These are phyloP conservation scores for Yponomeuta malinellus DNA, from an alignment of 2,888 invertebrate genomes.

Conservation along the genomic window DNA sequence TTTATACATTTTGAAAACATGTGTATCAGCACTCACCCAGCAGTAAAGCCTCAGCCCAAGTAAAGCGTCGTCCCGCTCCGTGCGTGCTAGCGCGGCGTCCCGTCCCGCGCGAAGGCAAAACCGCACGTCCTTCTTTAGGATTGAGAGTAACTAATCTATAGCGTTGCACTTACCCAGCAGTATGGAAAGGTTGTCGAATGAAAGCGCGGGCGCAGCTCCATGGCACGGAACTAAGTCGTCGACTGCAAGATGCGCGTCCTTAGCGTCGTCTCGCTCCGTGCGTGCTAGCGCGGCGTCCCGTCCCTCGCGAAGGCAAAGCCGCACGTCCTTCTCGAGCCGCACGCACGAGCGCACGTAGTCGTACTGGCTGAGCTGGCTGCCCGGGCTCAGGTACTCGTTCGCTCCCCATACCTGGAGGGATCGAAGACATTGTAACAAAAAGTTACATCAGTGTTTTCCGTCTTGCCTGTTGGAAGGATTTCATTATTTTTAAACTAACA, in stretches of 20 bases:
- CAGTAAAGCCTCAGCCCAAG: no score
- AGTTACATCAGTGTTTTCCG: no score
- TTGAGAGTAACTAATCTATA: slow-evolving; percentile 38
- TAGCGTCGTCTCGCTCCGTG: slow-evolving; percentile 87
- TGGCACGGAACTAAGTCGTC: slow-evolving; percentile 86
- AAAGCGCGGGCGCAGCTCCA: slow-evolving; percentile 83
- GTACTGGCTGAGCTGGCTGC: slow-evolving; percentile 90
- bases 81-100: slow-evolving; percentile 83
- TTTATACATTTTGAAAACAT: no score
- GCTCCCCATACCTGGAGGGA: slow-evolving; percentile 85
- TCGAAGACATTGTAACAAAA: no score
- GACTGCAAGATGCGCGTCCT: slow-evolving; percentile 82
- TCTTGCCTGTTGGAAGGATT: no score
- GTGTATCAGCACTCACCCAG: no score
- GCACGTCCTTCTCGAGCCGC: slow-evolving; percentile 92
- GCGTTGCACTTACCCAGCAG: slow-evolving; percentile 79
- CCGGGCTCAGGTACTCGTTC: slow-evolving; percentile 90
- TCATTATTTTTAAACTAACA: no score
- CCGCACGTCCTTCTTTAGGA: slow-evolving; percentile 87
- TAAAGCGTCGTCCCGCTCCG: slow-evolving; percentile 72
- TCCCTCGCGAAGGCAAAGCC: slow-evolving; percentile 80
- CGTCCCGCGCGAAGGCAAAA: slow-evolving; percentile 80
- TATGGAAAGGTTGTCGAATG: slow-evolving; percentile 89
- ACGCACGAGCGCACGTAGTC: slow-evolving; percentile 96
- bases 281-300: slow-evolving; percentile 82